phyloP scores from a whole-genome alignment of 1,140 invertebrate species.

The Nylanderia fulva region DNA sequence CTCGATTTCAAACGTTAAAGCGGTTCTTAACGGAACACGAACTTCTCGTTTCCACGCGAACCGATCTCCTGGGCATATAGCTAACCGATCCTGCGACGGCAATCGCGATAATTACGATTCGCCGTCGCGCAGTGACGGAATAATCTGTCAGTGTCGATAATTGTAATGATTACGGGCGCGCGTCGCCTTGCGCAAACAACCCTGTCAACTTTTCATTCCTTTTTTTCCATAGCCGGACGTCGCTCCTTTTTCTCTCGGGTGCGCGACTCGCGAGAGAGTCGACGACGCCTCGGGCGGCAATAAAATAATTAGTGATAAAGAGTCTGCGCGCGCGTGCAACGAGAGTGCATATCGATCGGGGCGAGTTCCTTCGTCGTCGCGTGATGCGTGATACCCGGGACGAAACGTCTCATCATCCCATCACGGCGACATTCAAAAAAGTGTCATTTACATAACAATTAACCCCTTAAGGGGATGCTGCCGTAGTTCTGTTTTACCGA shows the following conservation, averaged over 20 bases:
- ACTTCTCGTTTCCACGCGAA: constrained; percentile 17
- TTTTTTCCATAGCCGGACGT: constrained; percentile 16
- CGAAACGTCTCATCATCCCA: background rate
- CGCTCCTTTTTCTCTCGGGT: background rate
- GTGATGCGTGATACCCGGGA: constrained; percentile 10
- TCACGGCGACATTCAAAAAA: constrained; percentile 7
- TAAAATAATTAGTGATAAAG: constrained; percentile 54
- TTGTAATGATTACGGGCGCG: constrained; percentile 77
- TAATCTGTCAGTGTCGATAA: constrained; percentile 77
- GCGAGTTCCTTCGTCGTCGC: too few relatives aligned
- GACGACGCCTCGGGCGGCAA: constrained; percentile 2
- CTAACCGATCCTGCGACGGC: constrained; percentile 34
- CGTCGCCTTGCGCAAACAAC: constrained; percentile 61
- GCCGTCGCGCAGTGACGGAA: constrained; percentile 59
- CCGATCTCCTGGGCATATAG: constrained; percentile 6
- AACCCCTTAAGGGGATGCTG: too few relatives aligned
- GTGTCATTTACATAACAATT: constrained; percentile 44
- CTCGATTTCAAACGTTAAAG: constrained; percentile 37
- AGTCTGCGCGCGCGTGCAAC: background rate
- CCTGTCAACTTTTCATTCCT: constrained; percentile 39
- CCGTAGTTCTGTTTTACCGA: too few relatives aligned
- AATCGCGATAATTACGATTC: constrained; percentile 64
- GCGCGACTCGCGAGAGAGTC: background rate
- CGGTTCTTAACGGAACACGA: constrained; percentile 37
- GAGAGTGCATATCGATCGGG: background rate